A percentile compares a stretch with the other conserved stretches of the same genome.
These are phyloP conservation scores for Metopia argyrocephala DNA, from an alignment of 2,888 invertebrate genomes.

Conservation along the genomic window DNA sequence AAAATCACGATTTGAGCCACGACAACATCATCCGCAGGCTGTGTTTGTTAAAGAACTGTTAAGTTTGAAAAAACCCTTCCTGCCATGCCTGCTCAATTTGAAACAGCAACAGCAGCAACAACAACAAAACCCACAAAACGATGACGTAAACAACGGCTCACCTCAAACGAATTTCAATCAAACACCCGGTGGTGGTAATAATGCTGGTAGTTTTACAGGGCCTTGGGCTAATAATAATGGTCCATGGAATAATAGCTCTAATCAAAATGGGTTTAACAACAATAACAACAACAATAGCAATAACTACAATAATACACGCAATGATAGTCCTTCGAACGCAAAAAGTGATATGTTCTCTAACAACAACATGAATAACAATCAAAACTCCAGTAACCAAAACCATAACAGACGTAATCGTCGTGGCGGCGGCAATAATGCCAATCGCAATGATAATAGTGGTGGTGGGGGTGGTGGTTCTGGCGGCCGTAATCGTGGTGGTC, in stretches of 20 bases:
- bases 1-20: constrained; percentile 75
- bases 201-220: constrained; percentile 25
- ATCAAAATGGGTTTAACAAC: constrained; percentile 68
- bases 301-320: constrained; percentile 66
- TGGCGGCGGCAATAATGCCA: constrained; percentile 29
- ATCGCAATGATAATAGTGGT: constrained; percentile 59
- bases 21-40: constrained; percentile 77
- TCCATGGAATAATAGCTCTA: constrained; percentile 59
- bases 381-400: constrained; percentile 53
- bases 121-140: constrained; percentile 12
- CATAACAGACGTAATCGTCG: constrained; percentile 59
- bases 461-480: constrained; percentile 67
- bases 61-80: constrained; percentile 73
- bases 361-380: constrained; percentile 50
- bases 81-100: constrained; percentile 72
- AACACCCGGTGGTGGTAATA: constrained; percentile 31
- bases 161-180: constrained; percentile 63
- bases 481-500: constrained; percentile 69
- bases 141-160: constrained; percentile 64
- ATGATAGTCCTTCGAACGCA: constrained; percentile 61
- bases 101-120: constrained; percentile 71
- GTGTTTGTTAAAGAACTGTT: constrained; percentile 75
- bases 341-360: constrained; percentile 58
- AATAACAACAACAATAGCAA: constrained; percentile 59
- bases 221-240: constrained; percentile 63